Conservation (phyloP, 2,888 invertebrate species). For the Diploptera punctata region DNA sequence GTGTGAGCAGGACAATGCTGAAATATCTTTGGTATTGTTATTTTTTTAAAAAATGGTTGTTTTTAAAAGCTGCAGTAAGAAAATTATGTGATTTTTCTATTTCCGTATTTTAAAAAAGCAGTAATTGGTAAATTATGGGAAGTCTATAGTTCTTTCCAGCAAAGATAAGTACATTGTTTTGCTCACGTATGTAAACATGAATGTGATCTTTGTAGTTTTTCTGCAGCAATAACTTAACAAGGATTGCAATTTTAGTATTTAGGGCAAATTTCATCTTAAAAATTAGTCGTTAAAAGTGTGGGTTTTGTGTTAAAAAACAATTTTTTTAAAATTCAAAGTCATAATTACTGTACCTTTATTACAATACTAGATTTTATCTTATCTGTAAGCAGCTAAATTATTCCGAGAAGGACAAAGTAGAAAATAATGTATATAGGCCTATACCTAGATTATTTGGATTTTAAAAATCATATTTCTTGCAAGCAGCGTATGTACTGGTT, state of each 20-base stretch:
- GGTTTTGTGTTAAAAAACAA: slow-evolving; percentile 37
- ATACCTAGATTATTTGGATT: slow-evolving; percentile 19
- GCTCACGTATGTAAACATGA: slow-evolving; percentile 40
- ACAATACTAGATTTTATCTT: slow-evolving; percentile 20
- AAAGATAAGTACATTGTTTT: slow-evolving; percentile 43
- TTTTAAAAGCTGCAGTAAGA: slow-evolving; percentile 34
- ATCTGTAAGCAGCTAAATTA: slow-evolving; percentile 24
- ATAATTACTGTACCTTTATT: slow-evolving; percentile 14
- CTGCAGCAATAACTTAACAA: slow-evolving; percentile 45
- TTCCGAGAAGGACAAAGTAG: slow-evolving; percentile 21
- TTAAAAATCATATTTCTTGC: neutral
- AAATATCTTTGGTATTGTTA: slow-evolving; percentile 31
- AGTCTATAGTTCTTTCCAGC: slow-evolving; percentile 28
- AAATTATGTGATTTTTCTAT: slow-evolving; percentile 27
- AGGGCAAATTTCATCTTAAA: slow-evolving; percentile 37
- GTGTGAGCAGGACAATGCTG: slow-evolving; percentile 44
- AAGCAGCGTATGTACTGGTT: too few relatives aligned
- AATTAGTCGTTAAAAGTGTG: slow-evolving; percentile 40
- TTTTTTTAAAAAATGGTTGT: slow-evolving; percentile 12
- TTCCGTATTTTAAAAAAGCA: slow-evolving; percentile 17
- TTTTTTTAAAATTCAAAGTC: slow-evolving; percentile 36
- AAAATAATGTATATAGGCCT: too few relatives aligned
- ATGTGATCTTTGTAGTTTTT: slow-evolving; percentile 43
- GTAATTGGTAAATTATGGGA: slow-evolving; percentile 37
- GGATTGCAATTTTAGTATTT: slow-evolving; percentile 43